These are phyloP conservation scores for Pelochelys cantorii DNA, from an alignment of 2,797 vertebrate species.

Conservation along the genomic window DNA sequence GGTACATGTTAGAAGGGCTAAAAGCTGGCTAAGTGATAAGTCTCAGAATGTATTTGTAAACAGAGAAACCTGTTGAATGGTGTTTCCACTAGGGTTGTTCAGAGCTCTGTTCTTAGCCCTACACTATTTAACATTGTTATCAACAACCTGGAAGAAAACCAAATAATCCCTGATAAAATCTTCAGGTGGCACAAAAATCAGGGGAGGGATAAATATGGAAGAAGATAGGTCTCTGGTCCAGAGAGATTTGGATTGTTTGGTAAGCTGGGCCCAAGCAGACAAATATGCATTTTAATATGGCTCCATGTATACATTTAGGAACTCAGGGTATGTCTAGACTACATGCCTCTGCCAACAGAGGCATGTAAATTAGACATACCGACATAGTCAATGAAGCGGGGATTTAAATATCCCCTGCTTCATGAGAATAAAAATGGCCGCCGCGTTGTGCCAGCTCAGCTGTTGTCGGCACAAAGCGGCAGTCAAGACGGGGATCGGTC, in stretches of 20 bases:
- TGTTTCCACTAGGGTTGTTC: neutral
- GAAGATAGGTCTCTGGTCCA: neutral
- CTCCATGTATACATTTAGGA: neutral
- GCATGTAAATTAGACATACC: too few species aligned
- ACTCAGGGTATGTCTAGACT: too few species aligned
- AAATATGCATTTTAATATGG: neutral
- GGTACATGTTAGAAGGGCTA: neutral
- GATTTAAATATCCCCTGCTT: too few species aligned
- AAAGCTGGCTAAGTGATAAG: neutral
- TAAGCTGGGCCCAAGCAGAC: neutral
- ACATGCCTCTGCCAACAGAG: too few species aligned
- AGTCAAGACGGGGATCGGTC: too few species aligned
- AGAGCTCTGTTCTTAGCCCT: neutral
- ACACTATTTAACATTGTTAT: neutral
- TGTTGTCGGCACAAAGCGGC: too few species aligned
- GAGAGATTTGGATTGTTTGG: neutral
- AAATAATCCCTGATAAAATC: neutral
- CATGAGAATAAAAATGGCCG: too few species aligned
- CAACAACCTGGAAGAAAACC: neutral
- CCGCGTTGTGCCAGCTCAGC: too few species aligned
- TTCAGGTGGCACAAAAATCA: neutral
- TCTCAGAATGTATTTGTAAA: neutral
- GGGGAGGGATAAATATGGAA: neutral
- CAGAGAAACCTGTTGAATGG: neutral
- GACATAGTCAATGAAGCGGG: too few species aligned